Percentiles rank a stretch among this genome's conserved stretches.
phyloP scores from a whole-genome alignment of 2,113 vertebrate species.

The Regulus satrapa region DNA sequence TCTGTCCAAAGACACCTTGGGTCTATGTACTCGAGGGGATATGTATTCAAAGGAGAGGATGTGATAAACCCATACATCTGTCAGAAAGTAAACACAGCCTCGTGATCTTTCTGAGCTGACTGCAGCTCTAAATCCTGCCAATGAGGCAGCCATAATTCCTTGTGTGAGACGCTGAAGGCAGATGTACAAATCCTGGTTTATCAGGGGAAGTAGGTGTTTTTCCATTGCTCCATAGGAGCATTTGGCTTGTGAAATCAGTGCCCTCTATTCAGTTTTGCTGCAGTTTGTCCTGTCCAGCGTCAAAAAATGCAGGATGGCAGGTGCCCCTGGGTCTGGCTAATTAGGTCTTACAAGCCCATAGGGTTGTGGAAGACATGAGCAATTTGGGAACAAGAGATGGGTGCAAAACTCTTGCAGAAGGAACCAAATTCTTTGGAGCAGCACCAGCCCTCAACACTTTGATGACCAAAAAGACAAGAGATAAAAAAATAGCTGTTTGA shows the following conservation, averaged over 20 bases:
- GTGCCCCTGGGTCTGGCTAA: neutral
- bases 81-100: neutral
- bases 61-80: neutral
- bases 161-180: neutral
- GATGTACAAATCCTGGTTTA: neutral
- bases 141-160: neutral
- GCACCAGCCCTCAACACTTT: neutral
- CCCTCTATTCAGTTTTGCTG: neutral
- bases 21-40: neutral
- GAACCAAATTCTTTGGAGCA: neutral
- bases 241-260: neutral
- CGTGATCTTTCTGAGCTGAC: neutral
- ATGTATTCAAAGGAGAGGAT: neutral
- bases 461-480: neutral
- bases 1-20: neutral
- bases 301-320: neutral
- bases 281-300: neutral
- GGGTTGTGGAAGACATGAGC: neutral
- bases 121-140: neutral
- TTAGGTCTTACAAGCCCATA: neutral
- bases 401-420: neutral
- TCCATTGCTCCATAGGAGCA: neutral
- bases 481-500: neutral
- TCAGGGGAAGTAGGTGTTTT: neutral
- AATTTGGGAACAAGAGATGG: neutral